Percentiles rank a stretch among this genome's conserved stretches.
These are phyloP conservation scores for Anomalospiza imberbis DNA, from an alignment of 2,797 vertebrate species.

Conservation along the genomic window DNA sequence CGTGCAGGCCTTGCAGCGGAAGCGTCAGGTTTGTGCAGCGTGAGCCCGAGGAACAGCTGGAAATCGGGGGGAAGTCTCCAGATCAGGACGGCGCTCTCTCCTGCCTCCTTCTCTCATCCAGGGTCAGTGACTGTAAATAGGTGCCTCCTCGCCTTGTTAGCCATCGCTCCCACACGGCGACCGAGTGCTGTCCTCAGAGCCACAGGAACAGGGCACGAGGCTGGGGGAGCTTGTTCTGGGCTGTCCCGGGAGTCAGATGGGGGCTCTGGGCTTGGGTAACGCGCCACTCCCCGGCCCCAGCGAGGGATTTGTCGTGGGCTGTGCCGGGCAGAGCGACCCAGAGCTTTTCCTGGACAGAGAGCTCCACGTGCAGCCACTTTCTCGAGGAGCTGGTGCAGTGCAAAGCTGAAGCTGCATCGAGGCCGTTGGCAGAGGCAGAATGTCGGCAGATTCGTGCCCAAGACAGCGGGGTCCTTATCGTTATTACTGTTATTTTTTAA, in stretches of 20 bases:
- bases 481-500: slow-evolving; percentile 43
- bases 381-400: neutral
- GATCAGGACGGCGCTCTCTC: slow-evolving; percentile 5
- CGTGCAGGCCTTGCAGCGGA: slow-evolving; percentile 57
- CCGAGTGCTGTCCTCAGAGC: slow-evolving; percentile 40
- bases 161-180: slow-evolving; percentile 30
- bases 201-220: neutral
- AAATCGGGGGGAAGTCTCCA: neutral
- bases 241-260: neutral
- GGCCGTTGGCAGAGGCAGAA: neutral
- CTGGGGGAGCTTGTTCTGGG: neutral
- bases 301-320: neutral
- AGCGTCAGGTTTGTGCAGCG: slow-evolving; percentile 11
- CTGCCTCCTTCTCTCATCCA: slow-evolving; percentile 66
- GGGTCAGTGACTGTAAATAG: slow-evolving; percentile 70
- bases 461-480: neutral
- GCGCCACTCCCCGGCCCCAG: neutral
- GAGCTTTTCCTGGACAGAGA: neutral
- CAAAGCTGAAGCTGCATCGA: neutral
- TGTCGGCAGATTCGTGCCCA: neutral
- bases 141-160: slow-evolving; percentile 71
- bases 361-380: neutral
- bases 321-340: neutral
- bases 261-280: neutral
- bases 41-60: slow-evolving; percentile 27